Evolutionary conservation across 2,888 invertebrate genomes (phyloP).

Genomic region (Caenorhabditis sp.): DNA sequence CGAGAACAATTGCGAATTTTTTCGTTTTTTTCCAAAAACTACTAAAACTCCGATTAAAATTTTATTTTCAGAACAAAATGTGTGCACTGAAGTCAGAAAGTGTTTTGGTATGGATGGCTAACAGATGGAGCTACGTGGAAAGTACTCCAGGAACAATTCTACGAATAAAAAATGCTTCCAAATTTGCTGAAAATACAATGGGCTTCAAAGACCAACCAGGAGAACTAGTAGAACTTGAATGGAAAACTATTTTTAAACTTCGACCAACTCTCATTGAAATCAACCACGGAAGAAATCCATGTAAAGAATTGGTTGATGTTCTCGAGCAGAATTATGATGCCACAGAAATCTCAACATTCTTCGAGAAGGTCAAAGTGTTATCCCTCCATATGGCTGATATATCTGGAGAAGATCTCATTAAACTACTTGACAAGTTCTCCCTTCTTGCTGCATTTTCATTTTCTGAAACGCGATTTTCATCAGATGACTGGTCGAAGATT

Average conservation of each 20-base stretch:
- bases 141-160: conserved; percentile 35
- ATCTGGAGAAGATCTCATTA: conserved; percentile 12
- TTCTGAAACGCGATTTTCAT: conserved; percentile 23
- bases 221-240: conserved; percentile 27
- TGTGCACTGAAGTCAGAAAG: conserved; percentile 12
- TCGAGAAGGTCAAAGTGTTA: conserved; percentile 23
- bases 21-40: not conserved
- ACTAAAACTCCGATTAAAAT: no score
- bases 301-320: conserved; percentile 23
- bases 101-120: conserved; percentile 34
- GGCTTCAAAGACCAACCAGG: conserved; percentile 49
- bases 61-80: conserved; percentile 10
- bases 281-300: conserved; percentile 42
- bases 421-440: conserved; percentile 20
- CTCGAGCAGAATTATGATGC: conserved; percentile 24
- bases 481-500: conserved; percentile 23
- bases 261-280: conserved; percentile 47
- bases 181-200: conserved; percentile 44
- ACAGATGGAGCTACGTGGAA: conserved; percentile 31
- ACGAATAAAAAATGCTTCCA: conserved; percentile 43
- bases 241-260: conserved; percentile 32
- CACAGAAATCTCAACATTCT: conserved; percentile 23
- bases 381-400: conserved; percentile 24
- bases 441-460: conserved; percentile 39
- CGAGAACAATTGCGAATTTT: conserved; percentile 4